Percentiles rank a stretch among this genome's conserved stretches.
phyloP scores from a whole-genome alignment of 2,888 invertebrate species.

The Hylaea fasciaria region DNA sequence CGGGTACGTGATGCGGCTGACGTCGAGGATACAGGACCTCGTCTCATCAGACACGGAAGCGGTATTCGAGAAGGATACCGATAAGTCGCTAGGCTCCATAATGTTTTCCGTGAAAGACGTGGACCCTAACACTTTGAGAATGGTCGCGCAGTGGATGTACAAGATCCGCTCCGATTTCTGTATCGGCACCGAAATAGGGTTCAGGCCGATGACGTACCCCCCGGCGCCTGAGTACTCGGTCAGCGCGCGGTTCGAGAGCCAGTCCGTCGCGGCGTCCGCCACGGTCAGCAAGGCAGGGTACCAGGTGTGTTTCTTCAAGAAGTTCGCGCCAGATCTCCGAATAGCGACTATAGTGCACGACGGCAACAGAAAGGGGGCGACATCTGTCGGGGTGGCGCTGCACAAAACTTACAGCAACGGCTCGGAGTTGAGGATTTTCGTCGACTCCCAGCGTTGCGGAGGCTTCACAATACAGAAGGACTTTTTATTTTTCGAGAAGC shows the following conservation, averaged over 20 bases:
- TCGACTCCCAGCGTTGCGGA: conserved; percentile 75
- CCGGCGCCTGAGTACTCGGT: conserved; percentile 65
- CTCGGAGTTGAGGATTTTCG: conserved; percentile 74
- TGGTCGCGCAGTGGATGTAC: conserved; percentile 75
- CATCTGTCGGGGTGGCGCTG: conserved; percentile 68
- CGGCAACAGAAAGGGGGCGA: conserved; percentile 53
- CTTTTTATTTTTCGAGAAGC: conserved; percentile 66
- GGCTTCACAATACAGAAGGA: conserved; percentile 77
- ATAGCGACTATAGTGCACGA: conserved; percentile 73
- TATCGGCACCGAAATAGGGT: conserved; percentile 68
- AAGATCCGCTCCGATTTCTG: conserved; percentile 63
- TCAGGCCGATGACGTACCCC: conserved; percentile 63
- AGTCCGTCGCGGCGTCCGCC: conserved; percentile 64
- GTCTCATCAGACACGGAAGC: conserved; percentile 76
- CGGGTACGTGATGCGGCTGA: conserved; percentile 66
- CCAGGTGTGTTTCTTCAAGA: conserved; percentile 72
- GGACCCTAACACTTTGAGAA: conserved; percentile 66
- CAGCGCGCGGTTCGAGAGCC: conserved; percentile 68
- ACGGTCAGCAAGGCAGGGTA: conserved; percentile 69
- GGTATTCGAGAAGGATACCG: conserved; percentile 64
- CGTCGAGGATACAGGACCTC: conserved; percentile 73
- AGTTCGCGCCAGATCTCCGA: conserved; percentile 66
- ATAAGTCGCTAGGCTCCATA: conserved; percentile 63
- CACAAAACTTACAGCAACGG: conserved; percentile 69
- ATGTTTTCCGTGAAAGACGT: conserved; percentile 69